Percentiles rank a stretch among this genome's conserved stretches.
phyloP scores from a whole-genome alignment of 2,888 invertebrate genomes.

The Eupithecia subfuscata region DNA sequence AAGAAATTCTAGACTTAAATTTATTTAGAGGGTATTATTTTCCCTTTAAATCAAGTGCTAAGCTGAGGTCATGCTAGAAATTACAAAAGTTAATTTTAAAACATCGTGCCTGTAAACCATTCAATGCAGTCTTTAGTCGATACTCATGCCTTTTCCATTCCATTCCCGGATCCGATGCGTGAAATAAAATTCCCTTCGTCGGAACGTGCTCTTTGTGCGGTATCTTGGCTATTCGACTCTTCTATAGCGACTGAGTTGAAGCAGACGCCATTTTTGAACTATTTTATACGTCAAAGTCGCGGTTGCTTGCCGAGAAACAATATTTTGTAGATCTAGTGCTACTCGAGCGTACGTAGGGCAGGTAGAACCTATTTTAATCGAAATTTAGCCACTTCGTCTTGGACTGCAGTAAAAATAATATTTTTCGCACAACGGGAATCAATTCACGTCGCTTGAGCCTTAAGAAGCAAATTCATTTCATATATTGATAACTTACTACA shows the following conservation, averaged over 20 bases:
- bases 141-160: constrained; percentile 59
- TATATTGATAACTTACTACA: too few relatives aligned
- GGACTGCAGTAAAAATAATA: too few relatives aligned
- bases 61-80: too few relatives aligned
- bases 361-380: too few relatives aligned
- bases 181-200: constrained; percentile 64
- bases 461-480: too few relatives aligned
- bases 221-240: constrained; percentile 46
- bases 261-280: not conserved
- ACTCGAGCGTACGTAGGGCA: too few relatives aligned
- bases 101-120: constrained; percentile 21
- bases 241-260: not conserved
- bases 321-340: not conserved
- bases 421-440: too few relatives aligned
- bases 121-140: constrained; percentile 24
- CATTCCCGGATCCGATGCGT: constrained; percentile 56
- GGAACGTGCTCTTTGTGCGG: constrained; percentile 58
- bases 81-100: not conserved
- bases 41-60: not conserved
- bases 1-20: not conserved
- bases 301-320: not conserved
- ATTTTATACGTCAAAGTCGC: not conserved
- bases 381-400: too few relatives aligned
- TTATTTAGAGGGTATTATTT: not conserved
- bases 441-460: too few relatives aligned